Conservation (phyloP, 2,113 vertebrate genomes). For the Elgaria multicarinata region DNA sequence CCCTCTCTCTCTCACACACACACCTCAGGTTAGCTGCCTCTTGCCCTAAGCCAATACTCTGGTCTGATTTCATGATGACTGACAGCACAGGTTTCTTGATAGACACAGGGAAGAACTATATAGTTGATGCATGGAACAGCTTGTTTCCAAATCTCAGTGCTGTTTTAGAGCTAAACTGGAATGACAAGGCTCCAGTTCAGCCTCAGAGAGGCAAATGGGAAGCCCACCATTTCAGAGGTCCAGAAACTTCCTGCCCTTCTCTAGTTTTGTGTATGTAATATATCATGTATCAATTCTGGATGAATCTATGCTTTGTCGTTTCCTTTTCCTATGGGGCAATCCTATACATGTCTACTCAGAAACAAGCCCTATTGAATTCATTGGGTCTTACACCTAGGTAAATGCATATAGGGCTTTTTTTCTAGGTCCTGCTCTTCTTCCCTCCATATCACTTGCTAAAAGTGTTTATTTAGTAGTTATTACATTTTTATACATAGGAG, state of each 20-base stretch:
- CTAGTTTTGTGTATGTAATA: too few species aligned
- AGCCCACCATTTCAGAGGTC: neutral
- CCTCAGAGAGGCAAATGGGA: neutral
- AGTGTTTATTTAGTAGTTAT: too few species aligned
- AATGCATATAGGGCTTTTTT: neutral
- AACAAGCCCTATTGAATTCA: neutral
- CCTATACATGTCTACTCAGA: neutral
- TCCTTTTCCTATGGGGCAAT: neutral
- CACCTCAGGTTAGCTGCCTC: neutral
- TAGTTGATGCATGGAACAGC: neutral
- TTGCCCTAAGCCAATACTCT: neutral
- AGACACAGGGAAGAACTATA: neutral
- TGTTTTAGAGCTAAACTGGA: neutral
- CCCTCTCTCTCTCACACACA: neutral
- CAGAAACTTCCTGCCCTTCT: neutral
- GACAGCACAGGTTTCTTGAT: neutral
- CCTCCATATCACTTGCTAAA: too few species aligned
- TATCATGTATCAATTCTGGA: neutral
- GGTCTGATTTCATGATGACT: neutral
- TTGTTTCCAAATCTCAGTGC: neutral
- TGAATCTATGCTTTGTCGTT: neutral
- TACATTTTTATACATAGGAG: too few species aligned
- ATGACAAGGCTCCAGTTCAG: neutral
- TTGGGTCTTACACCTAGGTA: too few species aligned
- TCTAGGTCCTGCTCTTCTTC: too few species aligned